Base-by-base conservation (phyloP, 2,888 invertebrate species). In the Plutella xylostella region DNA sequence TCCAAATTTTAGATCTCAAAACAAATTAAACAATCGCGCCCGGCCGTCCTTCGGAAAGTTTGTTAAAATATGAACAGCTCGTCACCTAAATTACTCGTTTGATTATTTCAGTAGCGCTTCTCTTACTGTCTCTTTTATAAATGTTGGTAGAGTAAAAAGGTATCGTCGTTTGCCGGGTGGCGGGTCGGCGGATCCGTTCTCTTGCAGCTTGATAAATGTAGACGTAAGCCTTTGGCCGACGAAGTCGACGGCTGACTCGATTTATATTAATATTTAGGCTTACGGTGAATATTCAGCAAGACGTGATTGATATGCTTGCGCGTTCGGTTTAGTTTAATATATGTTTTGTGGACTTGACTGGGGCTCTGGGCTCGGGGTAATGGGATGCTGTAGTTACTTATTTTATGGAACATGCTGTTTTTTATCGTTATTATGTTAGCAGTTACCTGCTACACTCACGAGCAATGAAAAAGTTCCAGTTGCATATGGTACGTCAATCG, bases 131-230 rank as follows among this genome's bases (percentile, higher is more conserved):
- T n/a, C n/a, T n/a, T n/a, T 78, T 72, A 79, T 76, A 79, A 78
- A 78, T 78, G 78, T 74, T 67, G 59, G 63, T 55, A 57, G 65
- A 65, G 70, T 72, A 73, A 75, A 76, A 78, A 78, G 73, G 77
- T 77, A 77, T 75, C 76, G 68, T 58, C 60, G 62, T 56, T 63
- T 56, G 61, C 62, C 61, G 61, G 33, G n/a, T 33, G 5, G 33
- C 4, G 17, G 39, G 22, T 14, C 14, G 25, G 41, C 55, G 55
- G 57, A 58, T 22, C 61, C 64, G 67, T 72, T 66, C 78, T 80
- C 78, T 65, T 61, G 58, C 55, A 57, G 51, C 51, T 72, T 76
- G 79, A 80, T 80, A 79, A 79, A 76, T 77, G 71, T 68, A 63
- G 65, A 63, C 51, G 54, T 62, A 56, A 69, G 62, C 63, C 66